Conservation (phyloP, 2,888 invertebrate genomes). For the Dasypogon diadema region DNA sequence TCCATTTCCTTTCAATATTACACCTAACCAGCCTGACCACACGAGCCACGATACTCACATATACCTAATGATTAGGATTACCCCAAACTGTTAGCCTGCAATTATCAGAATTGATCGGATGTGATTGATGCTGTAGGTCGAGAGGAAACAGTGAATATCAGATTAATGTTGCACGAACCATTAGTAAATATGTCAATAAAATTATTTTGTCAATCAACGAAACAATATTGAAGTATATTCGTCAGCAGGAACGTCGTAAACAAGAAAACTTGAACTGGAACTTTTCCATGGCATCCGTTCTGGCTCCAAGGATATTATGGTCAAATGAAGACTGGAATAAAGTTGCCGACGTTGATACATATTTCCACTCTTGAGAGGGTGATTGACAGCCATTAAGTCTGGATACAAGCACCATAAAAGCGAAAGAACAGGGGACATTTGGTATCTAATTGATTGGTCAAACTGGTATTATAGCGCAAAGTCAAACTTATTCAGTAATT, state of each 20-base stretch:
- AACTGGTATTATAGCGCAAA: background rate
- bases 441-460: conserved; percentile 35
- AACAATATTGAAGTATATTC: conserved; percentile 28
- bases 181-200: conserved; percentile 54
- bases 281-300: conserved; percentile 5
- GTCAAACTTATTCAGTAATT: too few relatives aligned
- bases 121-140: conserved; percentile 8
- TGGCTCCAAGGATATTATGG: conserved; percentile 15
- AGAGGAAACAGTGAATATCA: conserved; percentile 7
- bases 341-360: background rate
- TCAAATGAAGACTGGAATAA: conserved; percentile 26
- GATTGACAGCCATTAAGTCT: conserved; percentile 40
- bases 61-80: too few relatives aligned
- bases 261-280: conserved; percentile 28
- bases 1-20: background rate
- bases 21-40: background rate
- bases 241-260: conserved; percentile 13
- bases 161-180: conserved; percentile 53
- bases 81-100: background rate
- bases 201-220: conserved; percentile 52
- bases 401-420: conserved; percentile 13
- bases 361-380: conserved; percentile 19
- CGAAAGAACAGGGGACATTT: background rate
- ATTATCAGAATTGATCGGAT: conserved; percentile 3
- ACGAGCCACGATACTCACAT: too few relatives aligned